These are phyloP conservation scores for Protomyctophum bolini DNA, from an alignment of 2,113 vertebrate species.

Conservation along the genomic window DNA sequence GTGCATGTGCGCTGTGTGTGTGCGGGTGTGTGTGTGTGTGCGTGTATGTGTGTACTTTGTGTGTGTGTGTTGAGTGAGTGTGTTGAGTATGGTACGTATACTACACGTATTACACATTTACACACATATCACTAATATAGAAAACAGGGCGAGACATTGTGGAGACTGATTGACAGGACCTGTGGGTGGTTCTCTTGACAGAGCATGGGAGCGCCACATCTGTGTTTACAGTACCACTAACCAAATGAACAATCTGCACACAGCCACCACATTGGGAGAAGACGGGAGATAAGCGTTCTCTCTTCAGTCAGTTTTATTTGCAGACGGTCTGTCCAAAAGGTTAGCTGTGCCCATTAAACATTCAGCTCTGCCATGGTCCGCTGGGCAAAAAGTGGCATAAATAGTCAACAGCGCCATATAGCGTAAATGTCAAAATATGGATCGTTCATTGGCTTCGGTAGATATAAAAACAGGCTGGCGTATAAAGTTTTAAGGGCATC, in stretches of 20 bases:
- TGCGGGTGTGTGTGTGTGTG: not conserved
- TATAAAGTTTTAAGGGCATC: not conserved
- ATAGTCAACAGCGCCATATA: conserved; percentile 36
- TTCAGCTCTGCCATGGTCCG: conserved; percentile 36
- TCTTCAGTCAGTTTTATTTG: conserved; percentile 35
- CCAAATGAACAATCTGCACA: not conserved
- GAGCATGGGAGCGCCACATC: not conserved
- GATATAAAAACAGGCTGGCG: conserved; percentile 16
- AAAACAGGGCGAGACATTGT: too few species aligned
- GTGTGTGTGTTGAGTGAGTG: not conserved
- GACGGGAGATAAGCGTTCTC: conserved; percentile 10
- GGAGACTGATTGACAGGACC: too few species aligned
- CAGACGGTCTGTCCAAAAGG: conserved; percentile 52
- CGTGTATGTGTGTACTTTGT: conserved; percentile 13
- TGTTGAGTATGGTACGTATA: not conserved
- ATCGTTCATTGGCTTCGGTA: conserved; percentile 23
- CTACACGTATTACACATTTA: too few species aligned
- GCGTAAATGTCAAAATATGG: conserved; percentile 64
- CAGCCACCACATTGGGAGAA: not conserved
- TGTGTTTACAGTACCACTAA: conserved; percentile 21
- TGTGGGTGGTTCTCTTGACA: not conserved
- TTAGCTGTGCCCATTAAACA: conserved; percentile 50
- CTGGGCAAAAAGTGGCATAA: not conserved
- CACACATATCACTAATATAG: too few species aligned
- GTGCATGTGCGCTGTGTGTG: not conserved